Evolutionary conservation across 1,140 invertebrate genomes (phyloP), one percentile per base, ranked within the genome.

Genomic region (Drosophila bifasciata): DNA sequence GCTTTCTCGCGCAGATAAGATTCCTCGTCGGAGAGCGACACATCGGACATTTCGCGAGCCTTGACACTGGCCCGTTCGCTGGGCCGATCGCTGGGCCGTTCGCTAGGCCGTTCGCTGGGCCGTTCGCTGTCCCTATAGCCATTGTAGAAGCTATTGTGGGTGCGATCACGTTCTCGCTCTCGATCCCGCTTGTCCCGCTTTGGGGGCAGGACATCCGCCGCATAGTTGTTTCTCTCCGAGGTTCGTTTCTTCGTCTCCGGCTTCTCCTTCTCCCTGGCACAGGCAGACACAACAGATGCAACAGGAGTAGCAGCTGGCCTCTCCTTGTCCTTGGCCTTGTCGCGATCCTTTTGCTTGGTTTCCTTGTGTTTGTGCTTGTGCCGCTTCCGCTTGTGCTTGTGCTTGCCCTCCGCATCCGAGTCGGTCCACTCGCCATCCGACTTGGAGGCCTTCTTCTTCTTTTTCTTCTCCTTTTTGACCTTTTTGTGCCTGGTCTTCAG

Each of bases 361-460:
- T 91, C 86, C 62, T 92, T 92, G 57, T 93, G 92, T 46, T 92
- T 92, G n/a, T 93, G 69, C 43, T 88, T 91, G 15, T 81, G 78
- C 53, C 86, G 89, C 41, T 75, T 86, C 9, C 70, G 88, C 28
- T 84, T 72, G 6, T 74, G 72, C 48, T 84, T 88, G 25, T 72
- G 57, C n/a, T 77, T 83, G 13, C 45, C 53, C 61, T 90, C 89
- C n/a, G 91, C 91, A n/a, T 93, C 92, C n/a, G 90, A 92, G 5
- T 93, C 93, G 0, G 91, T 91, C 4, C 92, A 92, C 45, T 92
- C 91, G 15, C 93, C 92, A 57, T 92, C 92, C 45, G 93, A 94
- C 73, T 76, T 95, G 61, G n/a, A 6, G 0, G 36, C 1, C 40
- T 90, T 91, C 56, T 94, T 93, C 83, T 94, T 94, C 59, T 91